Base-by-base conservation (phyloP, 2,888 invertebrate species). In the Nemotelus nigrinus region DNA sequence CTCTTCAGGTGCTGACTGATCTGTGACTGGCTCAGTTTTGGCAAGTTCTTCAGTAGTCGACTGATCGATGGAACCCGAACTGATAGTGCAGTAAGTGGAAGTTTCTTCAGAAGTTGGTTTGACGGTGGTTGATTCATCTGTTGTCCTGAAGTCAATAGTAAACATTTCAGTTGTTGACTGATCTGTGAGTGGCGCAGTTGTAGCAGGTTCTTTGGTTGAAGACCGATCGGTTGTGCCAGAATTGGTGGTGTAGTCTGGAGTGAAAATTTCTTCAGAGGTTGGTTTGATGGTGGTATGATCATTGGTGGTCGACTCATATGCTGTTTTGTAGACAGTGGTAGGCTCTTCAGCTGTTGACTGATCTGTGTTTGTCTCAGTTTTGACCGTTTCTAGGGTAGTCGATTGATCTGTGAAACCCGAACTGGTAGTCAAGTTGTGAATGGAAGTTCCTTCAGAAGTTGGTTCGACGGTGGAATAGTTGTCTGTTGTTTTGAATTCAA, bases 281-380 rank as follows among this genome's bases (percentile, higher is more conserved):
- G 39, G 8, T 43, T 70, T 55, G 4, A 55, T 70, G 45, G 58
- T 58, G 47, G 39, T 2, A 3, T 43, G 48, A 1, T 74, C 58
- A 45, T n/a, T 25, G 10, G 60, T 74, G 39, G 58, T 74, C 39
- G 57, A 43, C 8, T n/a, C 72, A 41, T 43, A 7, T n/a, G 57
- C 43, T 10, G 70, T 55, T 70, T 25, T 2, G n/a, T 55, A 43
- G 8, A 3, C 70, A 39, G 70, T 55, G 2, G 57, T 39, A 7
- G 53, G 6, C 6, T n/a, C 70, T 39, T 55, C 70, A 41, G 70
- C 55, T 10, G 50, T 7, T n/a, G 2, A 6, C 43, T 2, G 41
- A 39, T 6, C 45, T 6, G 65, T 45, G 25, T 25, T 25, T 25
- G 0, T 25, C 25, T 25, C 25, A 25, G 25, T 25, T 25, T 25